phyloP scores from a whole-genome alignment of 2,113 vertebrate species.

The Mesoclemmys tuberculata region DNA sequence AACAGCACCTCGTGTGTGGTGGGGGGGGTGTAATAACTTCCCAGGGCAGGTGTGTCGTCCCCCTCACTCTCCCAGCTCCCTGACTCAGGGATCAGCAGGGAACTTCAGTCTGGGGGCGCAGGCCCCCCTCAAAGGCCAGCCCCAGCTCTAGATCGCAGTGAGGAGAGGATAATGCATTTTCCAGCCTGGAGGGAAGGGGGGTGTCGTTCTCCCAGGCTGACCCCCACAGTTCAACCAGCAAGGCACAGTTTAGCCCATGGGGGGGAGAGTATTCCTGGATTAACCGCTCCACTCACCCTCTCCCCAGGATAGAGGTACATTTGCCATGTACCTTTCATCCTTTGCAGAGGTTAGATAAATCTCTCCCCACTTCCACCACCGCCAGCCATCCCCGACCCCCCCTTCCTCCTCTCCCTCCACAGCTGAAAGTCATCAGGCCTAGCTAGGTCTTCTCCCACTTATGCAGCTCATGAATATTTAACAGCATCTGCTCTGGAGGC shows the following conservation, averaged over 20 bases:
- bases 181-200: fast-evolving
- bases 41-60: background rate
- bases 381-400: background rate
- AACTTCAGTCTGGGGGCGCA: fast-evolving
- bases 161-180: background rate
- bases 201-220: fast-evolving
- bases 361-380: background rate
- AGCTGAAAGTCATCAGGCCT: slow-evolving; percentile 83
- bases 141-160: fast-evolving
- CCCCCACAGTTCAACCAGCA: background rate
- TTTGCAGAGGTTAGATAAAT: slow-evolving; percentile 57
- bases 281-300: background rate
- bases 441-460: slow-evolving; percentile 86
- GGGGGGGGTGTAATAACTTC: background rate
- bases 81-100: background rate
- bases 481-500: slow-evolving; percentile 95
- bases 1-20: background rate
- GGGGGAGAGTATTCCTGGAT: background rate
- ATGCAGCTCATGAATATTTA: slow-evolving; percentile 98
- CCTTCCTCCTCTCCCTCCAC: slow-evolving; percentile 64
- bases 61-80: background rate
- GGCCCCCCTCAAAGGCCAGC: background rate
- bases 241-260: fast-evolving
- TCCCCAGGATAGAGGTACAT: background rate
- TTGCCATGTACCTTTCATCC: background rate